Evolutionary conservation across 2,888 invertebrate genomes (phyloP), one percentile per base, ranked within the genome.

Genomic region (Eumerus sabulonum): DNA sequence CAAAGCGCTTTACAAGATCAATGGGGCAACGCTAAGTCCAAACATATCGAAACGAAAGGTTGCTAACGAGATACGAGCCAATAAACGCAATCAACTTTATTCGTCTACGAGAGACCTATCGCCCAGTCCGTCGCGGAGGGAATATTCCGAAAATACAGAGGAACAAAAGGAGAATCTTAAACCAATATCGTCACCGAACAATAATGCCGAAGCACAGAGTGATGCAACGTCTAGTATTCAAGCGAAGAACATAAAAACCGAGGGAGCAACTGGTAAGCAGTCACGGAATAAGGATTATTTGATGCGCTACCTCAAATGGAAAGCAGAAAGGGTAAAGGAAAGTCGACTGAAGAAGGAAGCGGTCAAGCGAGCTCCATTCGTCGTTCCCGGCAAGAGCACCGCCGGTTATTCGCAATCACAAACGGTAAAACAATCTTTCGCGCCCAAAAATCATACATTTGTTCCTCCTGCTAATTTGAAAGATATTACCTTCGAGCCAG

Each of bases 281-380:
- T 51, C 71, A 1, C 77, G 76, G 4, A 81, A 83, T 13, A 84
- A 84, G 44, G 66, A 70, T 0, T 82, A 53, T 47, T n/a, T 83
- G 2, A 63, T 82, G 9, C 82, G 82, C 13, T 85, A 82, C 19
- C 45, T 83, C 0, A 76, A 82, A 4, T 85, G 83, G 82, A 84
- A 81, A 59, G 81, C 82, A 1, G 76, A 76, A 11, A 83, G 83
- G 19, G 82, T 9, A 76, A 9, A 51, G 63, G 27, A 48, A 73
- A 9, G 63, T 40, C 16, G 63, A 42, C 16, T 73, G 0, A 70
- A 62, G 13, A 64, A 59, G 2, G 53, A 57, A 1, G 63, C 70
- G 50, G 14, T 14, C 0, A 76, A 63, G 11, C 50, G 64, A 0
- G 81, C 82, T 5, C 82, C 70, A 1, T 84, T 84, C 42, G 83